Evolutionary conservation across 2,797 vertebrate species (phyloP).

Genomic region (Eospalax fontanierii): DNA sequence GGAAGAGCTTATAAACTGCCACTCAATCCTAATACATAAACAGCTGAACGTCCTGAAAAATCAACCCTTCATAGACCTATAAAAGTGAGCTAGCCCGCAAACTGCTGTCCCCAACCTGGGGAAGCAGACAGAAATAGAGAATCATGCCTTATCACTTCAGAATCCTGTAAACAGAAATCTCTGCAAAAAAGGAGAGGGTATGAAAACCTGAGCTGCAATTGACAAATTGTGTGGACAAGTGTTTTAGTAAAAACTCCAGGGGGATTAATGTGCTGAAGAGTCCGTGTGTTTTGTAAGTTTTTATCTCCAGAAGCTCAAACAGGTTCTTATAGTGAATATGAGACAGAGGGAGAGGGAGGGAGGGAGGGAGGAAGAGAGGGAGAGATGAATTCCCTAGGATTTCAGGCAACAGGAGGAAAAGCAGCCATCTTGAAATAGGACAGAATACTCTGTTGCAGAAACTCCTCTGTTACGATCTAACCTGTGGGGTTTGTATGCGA

Average conservation of each 20-base stretch:
- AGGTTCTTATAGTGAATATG: not conserved
- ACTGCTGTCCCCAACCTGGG: not conserved
- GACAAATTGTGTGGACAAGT: not conserved
- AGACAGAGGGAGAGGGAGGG: not conserved
- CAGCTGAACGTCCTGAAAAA: not conserved
- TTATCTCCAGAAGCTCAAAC: not conserved
- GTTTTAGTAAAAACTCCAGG: not conserved
- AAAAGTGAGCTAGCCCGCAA: not conserved
- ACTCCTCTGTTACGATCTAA: too few relatives aligned
- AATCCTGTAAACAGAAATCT: not conserved
- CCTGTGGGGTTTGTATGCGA: not conserved
- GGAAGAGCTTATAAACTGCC: not conserved
- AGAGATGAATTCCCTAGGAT: not conserved
- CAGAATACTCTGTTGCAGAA: not conserved
- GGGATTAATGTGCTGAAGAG: not conserved
- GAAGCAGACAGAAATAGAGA: not conserved
- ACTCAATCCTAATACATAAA: not conserved
- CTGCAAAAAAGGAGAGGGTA: too few relatives aligned
- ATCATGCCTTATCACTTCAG: not conserved
- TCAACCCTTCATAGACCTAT: not conserved
- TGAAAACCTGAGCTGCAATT: not conserved
- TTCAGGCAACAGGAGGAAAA: not conserved
- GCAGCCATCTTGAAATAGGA: too few relatives aligned
- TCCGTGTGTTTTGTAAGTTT: not conserved
- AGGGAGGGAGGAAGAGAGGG: too few relatives aligned